Conservation (phyloP, 2,797 vertebrate genomes). For the Myiotriccus ornatus region DNA sequence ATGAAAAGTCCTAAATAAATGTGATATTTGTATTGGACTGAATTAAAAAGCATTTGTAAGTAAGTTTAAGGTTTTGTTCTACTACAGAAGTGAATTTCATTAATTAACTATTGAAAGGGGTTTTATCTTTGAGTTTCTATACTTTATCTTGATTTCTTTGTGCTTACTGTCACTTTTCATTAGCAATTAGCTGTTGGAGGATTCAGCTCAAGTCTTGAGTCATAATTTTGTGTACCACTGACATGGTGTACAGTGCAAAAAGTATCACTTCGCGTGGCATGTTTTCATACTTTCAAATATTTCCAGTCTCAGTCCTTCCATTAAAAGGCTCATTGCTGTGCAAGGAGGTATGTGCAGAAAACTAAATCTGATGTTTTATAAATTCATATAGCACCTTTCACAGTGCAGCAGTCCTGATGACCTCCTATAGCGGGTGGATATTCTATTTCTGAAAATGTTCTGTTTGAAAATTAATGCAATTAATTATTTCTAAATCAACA, state of each 20-base stretch:
- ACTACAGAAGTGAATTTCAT: not conserved
- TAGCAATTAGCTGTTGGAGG: not conserved
- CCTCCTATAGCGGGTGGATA: accelerated
- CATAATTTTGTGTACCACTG: not conserved
- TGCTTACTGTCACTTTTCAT: not conserved
- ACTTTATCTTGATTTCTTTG: not conserved
- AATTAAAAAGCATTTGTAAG: not conserved
- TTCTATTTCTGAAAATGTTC: not conserved
- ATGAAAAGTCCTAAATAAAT: not conserved
- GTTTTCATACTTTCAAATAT: not conserved
- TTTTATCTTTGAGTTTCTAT: not conserved
- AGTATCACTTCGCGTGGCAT: not conserved
- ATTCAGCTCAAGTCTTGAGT: not conserved
- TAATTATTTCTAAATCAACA: not conserved
- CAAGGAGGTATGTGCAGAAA: not conserved
- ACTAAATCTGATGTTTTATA: not conserved
- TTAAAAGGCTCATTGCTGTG: not conserved
- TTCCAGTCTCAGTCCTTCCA: not conserved
- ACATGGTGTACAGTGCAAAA: not conserved
- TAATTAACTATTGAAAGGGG: not conserved
- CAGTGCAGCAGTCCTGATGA: not conserved
- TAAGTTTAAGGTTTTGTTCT: not conserved
- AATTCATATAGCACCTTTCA: not conserved
- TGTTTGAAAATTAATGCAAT: not conserved
- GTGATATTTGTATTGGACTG: not conserved